Evolutionary conservation across 1,140 invertebrate genomes (phyloP).

Genomic region (Nebria ingens): DNA sequence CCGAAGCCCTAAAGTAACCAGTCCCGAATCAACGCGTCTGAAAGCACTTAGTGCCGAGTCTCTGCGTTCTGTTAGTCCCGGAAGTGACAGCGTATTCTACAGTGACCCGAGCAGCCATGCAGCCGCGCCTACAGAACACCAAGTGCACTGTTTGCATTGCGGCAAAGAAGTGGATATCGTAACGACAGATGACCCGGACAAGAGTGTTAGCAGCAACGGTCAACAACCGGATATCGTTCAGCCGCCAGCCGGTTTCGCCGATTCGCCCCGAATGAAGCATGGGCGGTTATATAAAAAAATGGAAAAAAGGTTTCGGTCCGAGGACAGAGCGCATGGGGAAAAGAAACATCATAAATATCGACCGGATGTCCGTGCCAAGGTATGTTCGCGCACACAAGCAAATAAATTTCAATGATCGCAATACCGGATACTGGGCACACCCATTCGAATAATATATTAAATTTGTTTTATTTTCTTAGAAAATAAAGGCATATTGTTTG

Average conservation of each 20-base stretch:
- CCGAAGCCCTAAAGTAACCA: constrained; percentile 23
- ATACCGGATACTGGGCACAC: constrained; percentile 2
- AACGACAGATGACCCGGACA: constrained; percentile 30
- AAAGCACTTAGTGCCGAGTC: constrained; percentile 80
- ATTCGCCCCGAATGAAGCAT: constrained; percentile 52
- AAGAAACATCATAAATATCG: constrained; percentile 50
- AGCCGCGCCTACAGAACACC: constrained; percentile 25
- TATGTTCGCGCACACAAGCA: constrained; percentile 22
- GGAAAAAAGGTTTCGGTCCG: constrained; percentile 71
- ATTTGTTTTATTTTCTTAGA: too few species aligned
- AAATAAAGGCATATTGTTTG: too few species aligned
- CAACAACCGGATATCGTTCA: constrained; percentile 65
- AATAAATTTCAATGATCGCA: background rate
- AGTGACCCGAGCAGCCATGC: constrained; percentile 56
- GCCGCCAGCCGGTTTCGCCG: constrained; percentile 75
- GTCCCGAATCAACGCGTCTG: constrained; percentile 32
- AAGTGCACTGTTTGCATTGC: constrained; percentile 63
- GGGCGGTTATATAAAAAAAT: constrained; percentile 65
- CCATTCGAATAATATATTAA: constrained; percentile 12
- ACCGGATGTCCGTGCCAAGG: constrained; percentile 62
- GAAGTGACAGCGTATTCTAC: constrained; percentile 81
- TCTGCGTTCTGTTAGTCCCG: constrained; percentile 70
- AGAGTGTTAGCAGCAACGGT: constrained; percentile 22
- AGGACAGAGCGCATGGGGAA: constrained; percentile 53
- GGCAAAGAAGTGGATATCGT: constrained; percentile 51